These are phyloP conservation scores for Trochalopteron elliotii DNA, from an alignment of 2,113 vertebrate genomes.

Conservation along the genomic window DNA sequence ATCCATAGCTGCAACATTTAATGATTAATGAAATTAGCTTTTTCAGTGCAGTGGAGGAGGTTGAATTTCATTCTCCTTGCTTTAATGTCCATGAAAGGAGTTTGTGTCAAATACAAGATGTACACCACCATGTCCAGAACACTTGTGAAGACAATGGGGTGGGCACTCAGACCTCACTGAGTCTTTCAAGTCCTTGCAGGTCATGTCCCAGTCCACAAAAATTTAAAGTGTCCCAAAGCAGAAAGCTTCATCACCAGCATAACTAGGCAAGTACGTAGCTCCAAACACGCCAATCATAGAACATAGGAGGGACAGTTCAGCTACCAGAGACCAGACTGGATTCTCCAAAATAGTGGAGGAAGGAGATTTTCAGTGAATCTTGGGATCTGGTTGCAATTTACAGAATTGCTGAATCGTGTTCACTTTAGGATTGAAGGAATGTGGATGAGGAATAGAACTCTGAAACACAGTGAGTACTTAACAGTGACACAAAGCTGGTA, in stretches of 20 bases:
- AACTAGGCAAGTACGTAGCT: accelerated
- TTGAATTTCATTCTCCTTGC: not conserved
- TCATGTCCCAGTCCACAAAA: not conserved
- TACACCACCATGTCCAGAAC: too few species aligned
- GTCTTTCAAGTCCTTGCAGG: not conserved
- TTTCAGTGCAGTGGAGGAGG: not conserved
- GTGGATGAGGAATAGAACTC: not conserved
- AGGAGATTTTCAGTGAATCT: not conserved
- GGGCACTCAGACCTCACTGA: not conserved
- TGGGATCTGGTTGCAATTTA: not conserved
- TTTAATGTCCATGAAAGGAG: not conserved
- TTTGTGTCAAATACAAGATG: not conserved
- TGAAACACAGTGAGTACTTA: not conserved
- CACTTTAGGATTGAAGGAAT: not conserved
- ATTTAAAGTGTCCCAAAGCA: not conserved
- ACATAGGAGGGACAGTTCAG: not conserved
- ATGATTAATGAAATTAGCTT: not conserved
- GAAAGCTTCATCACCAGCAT: not conserved
- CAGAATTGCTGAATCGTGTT: not conserved
- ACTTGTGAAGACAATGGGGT: not conserved
- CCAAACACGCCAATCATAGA: not conserved
- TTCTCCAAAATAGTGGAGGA: not conserved
- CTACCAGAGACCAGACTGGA: accelerated
- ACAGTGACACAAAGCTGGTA: not conserved
- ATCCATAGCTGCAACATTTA: not conserved